A percentile compares a stretch with the other conserved stretches of the same genome.
These are phyloP conservation scores for Lepilemur septentrionalis DNA, from an alignment of 2,797 vertebrate genomes.

Conservation along the genomic window DNA sequence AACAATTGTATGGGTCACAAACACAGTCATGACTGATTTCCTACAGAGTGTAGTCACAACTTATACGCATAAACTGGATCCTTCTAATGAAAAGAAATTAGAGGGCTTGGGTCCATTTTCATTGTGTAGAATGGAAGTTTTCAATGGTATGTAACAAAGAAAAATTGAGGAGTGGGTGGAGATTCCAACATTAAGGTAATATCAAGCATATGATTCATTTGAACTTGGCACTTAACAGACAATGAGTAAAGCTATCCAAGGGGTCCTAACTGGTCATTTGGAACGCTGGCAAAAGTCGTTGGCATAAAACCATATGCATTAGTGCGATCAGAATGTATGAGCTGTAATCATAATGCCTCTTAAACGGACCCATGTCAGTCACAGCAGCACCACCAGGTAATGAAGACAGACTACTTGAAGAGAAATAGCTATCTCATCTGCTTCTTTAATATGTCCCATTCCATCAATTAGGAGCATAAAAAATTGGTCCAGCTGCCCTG, in stretches of 20 bases:
- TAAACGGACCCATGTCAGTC: not conserved
- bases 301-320: not conserved
- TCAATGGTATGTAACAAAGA: constrained; percentile 25
- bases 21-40: not conserved
- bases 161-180: constrained; percentile 39
- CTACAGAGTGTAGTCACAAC: not conserved
- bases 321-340: constrained; percentile 25
- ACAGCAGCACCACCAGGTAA: not conserved
- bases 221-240: constrained; percentile 1
- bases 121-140: not conserved
- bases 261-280: not conserved
- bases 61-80: not conserved
- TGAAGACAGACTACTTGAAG: not conserved
- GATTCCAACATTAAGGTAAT: constrained; percentile 26
- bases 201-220: constrained; percentile 48
- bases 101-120: not conserved
- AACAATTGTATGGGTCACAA: not conserved
- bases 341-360: not conserved
- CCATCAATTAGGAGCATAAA: not conserved
- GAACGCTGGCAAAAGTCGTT: constrained; percentile 11
- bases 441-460: not conserved
- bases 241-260: not conserved
- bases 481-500: not conserved
- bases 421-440: not conserved
- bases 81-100: not conserved